A percentile compares a stretch with the other conserved stretches of the same genome.
phyloP scores from a whole-genome alignment of 53 echinoderm and acorn worm genomes.

The Echinarachnius parma region DNA sequence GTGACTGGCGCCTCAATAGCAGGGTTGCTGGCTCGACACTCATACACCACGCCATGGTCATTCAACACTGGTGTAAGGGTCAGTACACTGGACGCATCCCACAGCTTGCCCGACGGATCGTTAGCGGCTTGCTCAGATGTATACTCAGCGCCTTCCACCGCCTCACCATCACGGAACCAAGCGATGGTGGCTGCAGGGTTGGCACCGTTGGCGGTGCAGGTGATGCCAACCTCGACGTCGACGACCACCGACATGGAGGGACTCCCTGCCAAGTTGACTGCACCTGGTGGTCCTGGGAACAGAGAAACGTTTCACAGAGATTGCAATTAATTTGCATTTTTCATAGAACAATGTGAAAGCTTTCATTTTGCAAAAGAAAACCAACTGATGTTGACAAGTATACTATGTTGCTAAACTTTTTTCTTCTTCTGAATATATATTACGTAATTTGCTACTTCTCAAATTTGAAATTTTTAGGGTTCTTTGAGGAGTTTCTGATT shows the following conservation, averaged over 20 bases:
- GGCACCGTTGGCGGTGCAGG: slow-evolving; percentile 66
- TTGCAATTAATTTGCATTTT: too few relatives aligned
- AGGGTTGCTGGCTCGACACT: slow-evolving; percentile 65
- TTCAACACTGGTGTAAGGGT: slow-evolving; percentile 53
- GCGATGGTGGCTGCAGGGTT: slow-evolving; percentile 66
- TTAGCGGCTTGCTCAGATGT: slow-evolving; percentile 25
- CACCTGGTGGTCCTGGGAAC: slow-evolving; percentile 54
- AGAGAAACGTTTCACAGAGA: too few relatives aligned
- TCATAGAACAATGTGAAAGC: too few relatives aligned
- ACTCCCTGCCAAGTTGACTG: slow-evolving; percentile 45
- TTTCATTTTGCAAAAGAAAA: too few relatives aligned
- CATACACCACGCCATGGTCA: slow-evolving; percentile 59
- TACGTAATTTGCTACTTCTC: too few relatives aligned
- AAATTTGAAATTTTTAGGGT: too few relatives aligned
- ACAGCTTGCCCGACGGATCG: slow-evolving; percentile 66
- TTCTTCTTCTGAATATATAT: too few relatives aligned
- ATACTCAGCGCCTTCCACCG: slow-evolving; percentile 25
- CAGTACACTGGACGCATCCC: slow-evolving; percentile 60
- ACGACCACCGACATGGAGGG: slow-evolving; percentile 56
- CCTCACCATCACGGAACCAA: slow-evolving; percentile 53
- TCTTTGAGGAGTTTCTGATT: too few relatives aligned
- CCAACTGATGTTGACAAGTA: too few relatives aligned
- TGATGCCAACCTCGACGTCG: slow-evolving; percentile 47
- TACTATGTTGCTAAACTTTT: too few relatives aligned
- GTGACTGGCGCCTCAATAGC: slow-evolving; percentile 52